Evolutionary conservation across 2,797 vertebrate genomes (phyloP).

Genomic region (Pipistrellus kuhlii): DNA sequence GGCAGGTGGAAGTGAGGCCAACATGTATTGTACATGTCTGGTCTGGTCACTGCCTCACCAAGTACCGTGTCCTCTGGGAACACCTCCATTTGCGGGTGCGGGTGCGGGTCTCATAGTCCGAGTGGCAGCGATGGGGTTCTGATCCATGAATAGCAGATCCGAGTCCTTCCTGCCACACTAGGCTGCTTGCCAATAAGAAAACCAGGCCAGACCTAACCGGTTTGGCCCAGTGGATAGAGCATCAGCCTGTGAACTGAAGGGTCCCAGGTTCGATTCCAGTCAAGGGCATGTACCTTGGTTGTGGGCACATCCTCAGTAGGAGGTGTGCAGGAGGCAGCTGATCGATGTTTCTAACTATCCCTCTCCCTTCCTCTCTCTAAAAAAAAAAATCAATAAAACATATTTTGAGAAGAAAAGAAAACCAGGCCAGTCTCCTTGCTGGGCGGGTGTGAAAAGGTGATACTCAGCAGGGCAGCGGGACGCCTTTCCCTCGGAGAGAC

Average conservation of each 20-base stretch:
- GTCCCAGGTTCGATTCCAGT: no score
- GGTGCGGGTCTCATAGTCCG: rapidly evolving
- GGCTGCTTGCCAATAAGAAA: neutral
- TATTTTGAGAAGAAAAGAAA: no score
- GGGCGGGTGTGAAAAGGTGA: neutral
- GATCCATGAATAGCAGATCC: rapidly evolving
- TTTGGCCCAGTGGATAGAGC: no score
- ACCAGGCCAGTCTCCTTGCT: neutral
- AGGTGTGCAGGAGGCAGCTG: no score
- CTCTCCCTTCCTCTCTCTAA: no score
- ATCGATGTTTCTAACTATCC: no score
- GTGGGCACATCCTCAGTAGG: no score
- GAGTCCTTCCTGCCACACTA: rapidly evolving
- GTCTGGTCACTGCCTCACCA: no score
- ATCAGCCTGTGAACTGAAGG: no score
- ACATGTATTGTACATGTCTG: neutral
- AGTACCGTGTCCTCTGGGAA: neutral
- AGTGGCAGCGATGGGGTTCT: neutral
- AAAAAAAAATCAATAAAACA: no score
- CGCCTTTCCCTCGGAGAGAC: neutral
- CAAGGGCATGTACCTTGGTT: no score
- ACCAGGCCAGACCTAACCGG: neutral
- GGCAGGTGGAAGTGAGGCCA: neutral
- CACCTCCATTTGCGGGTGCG: neutral
- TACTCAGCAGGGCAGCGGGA: neutral